phyloP scores from a whole-genome alignment of 2,113 vertebrate species.

The Ictidomys tridecemlineatus region DNA sequence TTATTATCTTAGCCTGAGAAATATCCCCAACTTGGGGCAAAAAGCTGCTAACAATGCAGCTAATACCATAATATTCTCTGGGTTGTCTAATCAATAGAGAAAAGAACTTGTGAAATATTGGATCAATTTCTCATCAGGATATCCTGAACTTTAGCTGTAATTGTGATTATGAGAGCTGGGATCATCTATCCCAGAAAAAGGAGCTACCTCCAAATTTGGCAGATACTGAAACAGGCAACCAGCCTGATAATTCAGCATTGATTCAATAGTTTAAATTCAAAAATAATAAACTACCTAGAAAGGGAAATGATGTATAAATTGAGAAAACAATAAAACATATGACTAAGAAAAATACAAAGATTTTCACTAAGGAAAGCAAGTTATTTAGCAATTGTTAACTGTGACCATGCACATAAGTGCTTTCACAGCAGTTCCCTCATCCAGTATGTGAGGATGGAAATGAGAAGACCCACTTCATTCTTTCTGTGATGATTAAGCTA shows the following conservation, averaged over 20 bases:
- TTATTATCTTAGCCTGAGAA: too few relatives aligned
- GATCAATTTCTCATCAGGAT: not conserved
- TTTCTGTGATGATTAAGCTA: not conserved
- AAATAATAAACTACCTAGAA: not conserved
- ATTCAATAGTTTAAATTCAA: not conserved
- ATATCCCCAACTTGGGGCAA: rapidly evolving
- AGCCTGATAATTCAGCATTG: not conserved
- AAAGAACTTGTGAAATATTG: not conserved
- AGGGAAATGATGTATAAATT: not conserved
- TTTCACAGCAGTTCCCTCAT: not conserved
- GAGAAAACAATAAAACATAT: not conserved
- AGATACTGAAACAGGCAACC: not conserved
- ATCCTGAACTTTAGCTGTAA: not conserved
- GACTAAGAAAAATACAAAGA: not conserved
- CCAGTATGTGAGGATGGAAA: not conserved
- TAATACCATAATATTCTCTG: not conserved
- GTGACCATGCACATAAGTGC: not conserved
- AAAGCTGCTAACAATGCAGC: not conserved
- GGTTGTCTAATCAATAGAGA: not conserved
- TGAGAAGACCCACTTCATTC: not conserved
- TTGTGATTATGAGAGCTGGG: not conserved
- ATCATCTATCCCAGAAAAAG: not conserved
- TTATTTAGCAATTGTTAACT: not conserved
- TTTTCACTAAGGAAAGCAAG: not conserved
- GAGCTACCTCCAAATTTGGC: not conserved